phyloP scores from a whole-genome alignment of 2,797 vertebrate species.

The Gastrophryne carolinensis region DNA sequence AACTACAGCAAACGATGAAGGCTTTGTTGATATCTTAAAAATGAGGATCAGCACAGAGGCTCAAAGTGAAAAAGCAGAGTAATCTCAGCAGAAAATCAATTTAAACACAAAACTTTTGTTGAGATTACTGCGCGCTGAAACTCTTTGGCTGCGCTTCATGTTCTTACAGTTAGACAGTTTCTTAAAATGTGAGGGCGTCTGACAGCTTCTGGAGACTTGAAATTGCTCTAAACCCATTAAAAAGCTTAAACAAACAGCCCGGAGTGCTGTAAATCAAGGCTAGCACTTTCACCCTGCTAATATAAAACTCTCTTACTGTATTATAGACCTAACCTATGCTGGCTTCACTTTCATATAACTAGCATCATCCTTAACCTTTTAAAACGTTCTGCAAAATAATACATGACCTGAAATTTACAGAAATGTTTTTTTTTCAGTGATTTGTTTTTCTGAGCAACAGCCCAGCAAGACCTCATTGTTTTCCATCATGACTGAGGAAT shows the following conservation, averaged over 20 bases:
- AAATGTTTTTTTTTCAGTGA: slow-evolving; percentile 19
- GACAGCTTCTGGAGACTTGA: slow-evolving; percentile 47
- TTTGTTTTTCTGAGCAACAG: not conserved
- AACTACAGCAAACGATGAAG: slow-evolving; percentile 35
- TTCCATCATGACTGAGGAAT: too few relatives aligned
- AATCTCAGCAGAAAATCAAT: slow-evolving; percentile 53
- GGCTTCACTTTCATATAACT: slow-evolving; percentile 6
- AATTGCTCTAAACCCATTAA: slow-evolving; percentile 52
- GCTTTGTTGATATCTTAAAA: slow-evolving; percentile 33
- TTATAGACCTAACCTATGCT: slow-evolving; percentile 30
- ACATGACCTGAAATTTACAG: not conserved
- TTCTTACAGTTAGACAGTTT: slow-evolving; percentile 50
- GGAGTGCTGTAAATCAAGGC: slow-evolving; percentile 36
- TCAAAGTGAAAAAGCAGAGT: slow-evolving; percentile 41
- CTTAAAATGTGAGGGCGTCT: slow-evolving; percentile 47
- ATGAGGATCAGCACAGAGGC: slow-evolving; percentile 29
- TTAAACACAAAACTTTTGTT: slow-evolving; percentile 51
- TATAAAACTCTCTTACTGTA: slow-evolving; percentile 39
- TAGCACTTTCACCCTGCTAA: slow-evolving; percentile 25
- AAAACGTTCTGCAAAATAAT: slow-evolving; percentile 22
- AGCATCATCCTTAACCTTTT: slow-evolving; percentile 39
- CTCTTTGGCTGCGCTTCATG: slow-evolving; percentile 46
- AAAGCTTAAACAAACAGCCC: slow-evolving; percentile 50
- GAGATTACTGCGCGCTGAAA: slow-evolving; percentile 43
- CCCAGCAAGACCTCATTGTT: not conserved